Evolutionary conservation across 2,113 vertebrate species (phyloP).

Genomic region (Lethenteron camtschaticum): DNA sequence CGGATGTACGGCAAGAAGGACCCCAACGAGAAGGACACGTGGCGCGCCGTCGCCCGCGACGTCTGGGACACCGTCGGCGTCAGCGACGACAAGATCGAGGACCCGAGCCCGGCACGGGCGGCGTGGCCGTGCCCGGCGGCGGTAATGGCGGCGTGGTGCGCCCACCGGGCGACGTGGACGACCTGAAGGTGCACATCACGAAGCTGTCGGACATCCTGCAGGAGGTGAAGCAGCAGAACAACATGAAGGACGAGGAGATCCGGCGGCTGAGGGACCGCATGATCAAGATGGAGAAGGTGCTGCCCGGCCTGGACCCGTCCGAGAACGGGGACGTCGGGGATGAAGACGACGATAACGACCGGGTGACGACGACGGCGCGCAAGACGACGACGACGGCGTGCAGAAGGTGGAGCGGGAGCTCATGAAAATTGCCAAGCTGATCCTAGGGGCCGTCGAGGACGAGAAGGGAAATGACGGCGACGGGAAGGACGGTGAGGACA

Average conservation of each 20-base stretch:
- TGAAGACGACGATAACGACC: constrained; percentile 13
- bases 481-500: constrained; percentile 17
- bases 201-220: constrained; percentile 89
- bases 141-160: constrained; percentile 23
- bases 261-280: constrained; percentile 73
- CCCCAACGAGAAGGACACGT: constrained; percentile 82
- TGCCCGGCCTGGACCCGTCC: constrained; percentile 53
- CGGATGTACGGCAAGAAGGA: constrained; percentile 81
- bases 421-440: not conserved
- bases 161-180: constrained; percentile 50
- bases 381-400: constrained; percentile 8
- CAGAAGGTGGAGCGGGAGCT: not conserved
- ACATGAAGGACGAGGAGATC: constrained; percentile 93
- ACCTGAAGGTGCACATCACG: constrained; percentile 85
- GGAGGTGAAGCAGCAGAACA: constrained; percentile 96
- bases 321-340: constrained; percentile 25
- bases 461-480: no score
- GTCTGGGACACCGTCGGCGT: constrained; percentile 97
- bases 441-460: no score
- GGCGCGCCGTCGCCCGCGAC: constrained; percentile 78
- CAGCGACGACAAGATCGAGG: constrained; percentile 75
- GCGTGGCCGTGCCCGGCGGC: constrained; percentile 24
- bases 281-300: constrained; percentile 93
- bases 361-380: constrained; percentile 7
- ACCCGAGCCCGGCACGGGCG: constrained; percentile 20